A percentile compares a stretch with the other conserved stretches of the same genome.
These are phyloP conservation scores for Megaceryle alcyon DNA, from an alignment of 2,797 vertebrate genomes.

Conservation along the genomic window DNA sequence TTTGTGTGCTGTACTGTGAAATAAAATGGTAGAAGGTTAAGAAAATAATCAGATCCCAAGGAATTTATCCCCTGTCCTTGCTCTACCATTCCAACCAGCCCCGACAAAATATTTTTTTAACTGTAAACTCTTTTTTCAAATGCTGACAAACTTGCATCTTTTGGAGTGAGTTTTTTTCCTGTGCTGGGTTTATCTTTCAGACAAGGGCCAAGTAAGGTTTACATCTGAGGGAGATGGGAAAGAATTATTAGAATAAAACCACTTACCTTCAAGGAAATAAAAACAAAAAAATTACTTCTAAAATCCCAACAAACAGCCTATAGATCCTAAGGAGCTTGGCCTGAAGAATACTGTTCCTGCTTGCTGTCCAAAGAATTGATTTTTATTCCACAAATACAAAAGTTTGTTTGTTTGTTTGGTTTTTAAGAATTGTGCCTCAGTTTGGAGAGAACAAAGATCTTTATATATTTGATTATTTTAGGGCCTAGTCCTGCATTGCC, in stretches of 20 bases:
- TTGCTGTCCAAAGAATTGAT: not conserved
- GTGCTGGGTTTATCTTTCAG: not conserved
- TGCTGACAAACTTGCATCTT: not conserved
- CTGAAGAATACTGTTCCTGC: not conserved
- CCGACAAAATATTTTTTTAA: not conserved
- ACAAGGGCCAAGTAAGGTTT: not conserved
- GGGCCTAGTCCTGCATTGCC: not conserved
- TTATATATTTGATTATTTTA: constrained; percentile 13
- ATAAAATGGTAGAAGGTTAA: not conserved
- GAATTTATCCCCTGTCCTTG: not conserved
- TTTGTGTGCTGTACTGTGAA: not conserved
- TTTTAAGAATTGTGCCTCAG: constrained; percentile 31
- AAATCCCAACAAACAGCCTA: fast-evolving
- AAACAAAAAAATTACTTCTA: not conserved
- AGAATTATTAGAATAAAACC: not conserved
- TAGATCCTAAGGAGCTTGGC: not conserved
- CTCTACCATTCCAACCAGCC: not conserved
- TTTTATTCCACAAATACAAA: constrained; percentile 21
- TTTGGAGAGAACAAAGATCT: constrained; percentile 8
- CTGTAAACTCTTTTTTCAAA: not conserved
- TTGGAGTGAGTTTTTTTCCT: not conserved
- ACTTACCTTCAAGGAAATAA: not conserved
- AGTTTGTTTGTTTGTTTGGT: not conserved
- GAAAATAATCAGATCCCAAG: not conserved
- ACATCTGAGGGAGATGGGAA: not conserved